Evolutionary conservation across 2,888 invertebrate genomes (phyloP), one percentile per base, ranked within the genome.

Genomic region (Dasysyrphus albostriatus): DNA sequence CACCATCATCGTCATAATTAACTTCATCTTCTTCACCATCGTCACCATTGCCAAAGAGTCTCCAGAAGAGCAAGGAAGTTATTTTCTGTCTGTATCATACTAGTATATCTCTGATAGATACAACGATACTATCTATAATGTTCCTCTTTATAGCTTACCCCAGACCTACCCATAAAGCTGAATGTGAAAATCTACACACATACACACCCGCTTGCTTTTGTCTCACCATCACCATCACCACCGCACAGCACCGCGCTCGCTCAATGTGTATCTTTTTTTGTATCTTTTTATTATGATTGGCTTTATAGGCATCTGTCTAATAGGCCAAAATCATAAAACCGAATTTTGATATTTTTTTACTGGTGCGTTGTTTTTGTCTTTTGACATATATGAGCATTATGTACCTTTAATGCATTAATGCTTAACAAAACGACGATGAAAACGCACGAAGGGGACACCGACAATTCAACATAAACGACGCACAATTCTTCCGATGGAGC

Each of bases 291-390:
- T 81, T 85, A 85, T 85, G 85, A 85, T 85, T 85, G 77, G 73
- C 81, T 81, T 81, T 81, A 85, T 85, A 81, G 85, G 77, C 81
- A 85, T 81, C 85, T 81, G 77, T 85, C 85, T 85, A 85, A 85
- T 85, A 81, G 81, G 74, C 69, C 69, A 78, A 85, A 69, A 81
- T 81, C 85, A 74, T 85, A 85, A 85, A 85, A 85, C 44, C 70
- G 63, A 81, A 81, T 85, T 85, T 85, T 85, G 81, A 81, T 85
- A 85, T 85, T 19, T 24, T 24, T 29, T 14, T 63, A 54, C 63
- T 65, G 51, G 58, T 72, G 47, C 58, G 85, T 77, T 69, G 49
- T 56, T 67, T 73, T 39, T 42, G 72, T 44, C 34, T 78, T 61
- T 58, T 77, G 47, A 39, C 56, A 58, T 74, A 61, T 80, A 59